Evolutionary conservation across 1,140 invertebrate genomes (phyloP), one percentile per base, ranked within the genome.

Genomic region (Littorina saxatilis): DNA sequence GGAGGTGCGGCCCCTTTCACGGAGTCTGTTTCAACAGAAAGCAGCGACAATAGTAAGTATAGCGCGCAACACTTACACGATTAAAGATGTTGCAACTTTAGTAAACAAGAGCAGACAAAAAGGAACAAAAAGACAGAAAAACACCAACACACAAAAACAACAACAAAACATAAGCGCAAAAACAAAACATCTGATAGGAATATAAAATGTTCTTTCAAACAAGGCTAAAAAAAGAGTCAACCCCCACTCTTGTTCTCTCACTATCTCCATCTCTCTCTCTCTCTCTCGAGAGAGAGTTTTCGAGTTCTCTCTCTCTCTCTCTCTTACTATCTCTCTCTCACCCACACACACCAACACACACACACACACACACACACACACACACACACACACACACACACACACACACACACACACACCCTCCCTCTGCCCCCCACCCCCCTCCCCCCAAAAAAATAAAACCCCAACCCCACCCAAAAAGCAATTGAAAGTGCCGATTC

Each of bases 171-270:
- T 23, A 58, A 20, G 27, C 20, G 2, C 55, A 58, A 7, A 5
- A 20, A 58, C 20, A 5, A 20, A 58, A 7, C 23, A 20, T 1
- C 20, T n/a, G 20, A 58, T 23, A 5, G 20, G 20, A 0, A 5
- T 27, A 58, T 27, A 13, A 5, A 20, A 23, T 27, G 2, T 27
- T n/a, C 11, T n/a, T n/a, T n/a, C n/a, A n/a, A n/a, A n/a, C n/a
- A n/a, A n/a, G n/a, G n/a, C n/a, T n/a, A n/a, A n/a, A n/a, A n/a
- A n/a, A n/a, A 5, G n/a, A n/a, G n/a, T n/a, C n/a, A n/a, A n/a
- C 73, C 50, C 72, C 43, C 72, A 40, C 72, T 74, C 72, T 74
- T 37, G n/a, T 29, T 43, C 40, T 74, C 40, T 66, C 61, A 32
- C 61, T 66, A 27, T 66, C 61, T 35, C 61, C 4, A 27, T 66